A percentile compares a stretch with the other conserved stretches of the same genome.
Evolutionary conservation across 2,888 invertebrate genomes (phyloP).

Genomic region (Lithophane socia): DNA sequence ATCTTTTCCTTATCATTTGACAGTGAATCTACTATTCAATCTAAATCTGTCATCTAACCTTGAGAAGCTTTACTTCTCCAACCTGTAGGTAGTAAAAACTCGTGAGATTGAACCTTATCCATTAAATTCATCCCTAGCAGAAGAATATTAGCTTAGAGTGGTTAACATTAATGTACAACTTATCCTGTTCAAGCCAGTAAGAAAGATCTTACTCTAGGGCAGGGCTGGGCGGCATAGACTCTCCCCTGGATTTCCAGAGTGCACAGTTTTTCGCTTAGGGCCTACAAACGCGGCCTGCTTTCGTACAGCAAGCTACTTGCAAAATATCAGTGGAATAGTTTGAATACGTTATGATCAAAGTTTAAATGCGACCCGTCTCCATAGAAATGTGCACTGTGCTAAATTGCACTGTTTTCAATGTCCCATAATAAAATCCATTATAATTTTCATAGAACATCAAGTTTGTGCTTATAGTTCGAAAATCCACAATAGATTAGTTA

Average conservation of each 20-base stretch:
- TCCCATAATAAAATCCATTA: not conserved
- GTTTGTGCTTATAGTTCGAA: not conserved
- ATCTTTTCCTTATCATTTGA: constrained; percentile 28
- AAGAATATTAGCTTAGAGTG: not conserved
- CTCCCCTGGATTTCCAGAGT: not conserved
- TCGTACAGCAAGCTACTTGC: not conserved
- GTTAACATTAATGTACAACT: too few species aligned
- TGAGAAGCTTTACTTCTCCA: not conserved
- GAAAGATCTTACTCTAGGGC: too few species aligned
- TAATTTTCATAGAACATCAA: not conserved
- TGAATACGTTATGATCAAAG: too few species aligned
- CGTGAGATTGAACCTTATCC: not conserved
- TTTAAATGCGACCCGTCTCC: too few species aligned
- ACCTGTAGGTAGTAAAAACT: not conserved
- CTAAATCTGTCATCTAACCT: constrained; percentile 18
- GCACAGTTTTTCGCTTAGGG: not conserved
- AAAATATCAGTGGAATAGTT: not conserved
- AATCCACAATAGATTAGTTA: constrained; percentile 9
- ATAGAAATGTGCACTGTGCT: not conserved
- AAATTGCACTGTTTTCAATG: not conserved
- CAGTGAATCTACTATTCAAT: constrained; percentile 15
- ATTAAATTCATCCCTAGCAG: not conserved
- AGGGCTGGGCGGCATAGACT: not conserved
- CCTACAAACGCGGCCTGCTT: not conserved
- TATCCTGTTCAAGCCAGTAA: too few species aligned